phyloP scores from a whole-genome alignment of 2,113 vertebrate genomes.

The Thymallus thymallus region DNA sequence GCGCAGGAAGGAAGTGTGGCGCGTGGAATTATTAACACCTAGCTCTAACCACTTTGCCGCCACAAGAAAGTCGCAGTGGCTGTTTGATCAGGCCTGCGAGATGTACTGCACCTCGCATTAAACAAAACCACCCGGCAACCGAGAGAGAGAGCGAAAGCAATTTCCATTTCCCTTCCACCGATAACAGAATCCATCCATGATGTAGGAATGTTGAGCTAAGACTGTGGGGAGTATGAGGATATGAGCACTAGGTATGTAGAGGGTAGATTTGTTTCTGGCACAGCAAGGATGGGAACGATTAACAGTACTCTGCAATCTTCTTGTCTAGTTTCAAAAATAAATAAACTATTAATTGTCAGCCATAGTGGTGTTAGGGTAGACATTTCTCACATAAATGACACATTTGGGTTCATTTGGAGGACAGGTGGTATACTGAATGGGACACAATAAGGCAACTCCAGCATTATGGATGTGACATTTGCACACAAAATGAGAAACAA shows the following conservation, averaged over 20 bases:
- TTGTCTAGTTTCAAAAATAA: constrained; percentile 17
- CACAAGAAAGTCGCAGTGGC: constrained; percentile 19
- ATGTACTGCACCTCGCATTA: constrained; percentile 34
- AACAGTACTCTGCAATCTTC: neutral
- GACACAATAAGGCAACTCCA: constrained; percentile 21
- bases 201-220: neutral
- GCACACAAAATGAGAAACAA: no score
- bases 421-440: constrained; percentile 63
- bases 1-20: constrained; percentile 12
- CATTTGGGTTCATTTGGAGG: constrained; percentile 66
- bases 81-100: constrained; percentile 48
- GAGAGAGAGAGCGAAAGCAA: constrained; percentile 19
- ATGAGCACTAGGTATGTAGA: neutral
- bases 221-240: neutral
- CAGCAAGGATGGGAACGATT: neutral
- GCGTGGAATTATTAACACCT: constrained; percentile 40
- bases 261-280: no score
- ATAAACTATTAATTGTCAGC: constrained; percentile 27
- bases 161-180: constrained; percentile 9
- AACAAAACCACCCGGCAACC: constrained; percentile 33
- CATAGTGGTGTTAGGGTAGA: constrained; percentile 7
- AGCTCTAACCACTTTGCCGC: constrained; percentile 34
- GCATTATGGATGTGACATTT: no score
- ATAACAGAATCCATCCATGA: constrained; percentile 23
- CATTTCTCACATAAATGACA: constrained; percentile 50